Base-by-base conservation (phyloP, 2,888 invertebrate genomes). In the Drosophila prolongata region DNA sequence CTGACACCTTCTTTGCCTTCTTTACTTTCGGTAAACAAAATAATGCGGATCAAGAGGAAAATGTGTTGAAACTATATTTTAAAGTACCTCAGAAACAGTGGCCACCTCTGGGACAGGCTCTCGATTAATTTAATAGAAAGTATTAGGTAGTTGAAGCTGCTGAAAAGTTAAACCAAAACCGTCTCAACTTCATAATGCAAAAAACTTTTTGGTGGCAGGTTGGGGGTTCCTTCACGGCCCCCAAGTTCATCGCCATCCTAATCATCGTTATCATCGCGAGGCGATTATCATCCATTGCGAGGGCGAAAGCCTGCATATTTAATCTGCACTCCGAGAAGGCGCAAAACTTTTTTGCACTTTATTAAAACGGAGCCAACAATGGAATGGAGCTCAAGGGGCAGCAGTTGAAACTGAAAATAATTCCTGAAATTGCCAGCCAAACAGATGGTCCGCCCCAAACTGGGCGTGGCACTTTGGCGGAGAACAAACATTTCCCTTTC, bases 301-400 rank as follows among this genome's bases (percentile, higher is more conserved):
- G 73, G 69, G 55, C 64, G 54, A n/a, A n/a, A n/a, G 69, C 73
- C 77, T 75, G 77, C 84, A 87, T 88, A 87, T 89, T 88, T 89
- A 84, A 88, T 88, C 85, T 88, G 77, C 79, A 87, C 87, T 88
- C 73, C 50, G 56, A 42, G 46, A 50, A 59, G 72, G 67, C 74
- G 75, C 37, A 44, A 65, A 77, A 77, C 34, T 68, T 71, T 75
- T 65, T 71, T 75, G 79, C 81, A 80, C 87, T 87, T 78, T 71
- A 64, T 64, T 72, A 72, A 64, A 71, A 73, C 46, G 72, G 40
- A 71, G 44, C 60, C 38, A 46, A 66, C 46, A 66, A 66, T 53
- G 66, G 35, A n/a, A 35, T 35, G 34, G 34, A 49, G 62, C 47
- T 53, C 46, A 53, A 53, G 64, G 44, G 34, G 62, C 62, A 46